Base-by-base conservation (phyloP, 2,888 invertebrate species). In the Dyspetes luteomarginatus region DNA sequence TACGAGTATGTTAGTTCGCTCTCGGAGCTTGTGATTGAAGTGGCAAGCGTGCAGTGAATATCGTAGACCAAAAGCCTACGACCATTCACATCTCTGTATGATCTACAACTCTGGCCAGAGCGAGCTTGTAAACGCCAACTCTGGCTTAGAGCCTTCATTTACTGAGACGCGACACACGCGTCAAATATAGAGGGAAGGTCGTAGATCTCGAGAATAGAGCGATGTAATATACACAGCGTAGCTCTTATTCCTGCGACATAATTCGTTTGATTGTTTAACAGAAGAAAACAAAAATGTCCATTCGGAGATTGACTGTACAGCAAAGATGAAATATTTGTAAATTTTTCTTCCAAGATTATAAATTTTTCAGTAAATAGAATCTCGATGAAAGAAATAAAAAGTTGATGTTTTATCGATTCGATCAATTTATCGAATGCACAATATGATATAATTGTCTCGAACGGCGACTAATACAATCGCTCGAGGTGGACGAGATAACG, bases 71-170 rank as follows among this genome's bases (percentile, higher is more conserved):
- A 19, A 28, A 60, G 86, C 86, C 86, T 86, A 87, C 86, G 87
- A 87, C 88, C 89, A 89, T 90, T 89, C 89, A 89, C 86, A 85
- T 85, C 87, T 86, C 84, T 86, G 84, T 76, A 84, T 84, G 73
- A 22, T 83, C 82, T 19, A 55, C 83, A 84, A 87, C 86, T 87
- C 85, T 82, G 86, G 86, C 84, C 85, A 86, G 77, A 85, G 81
- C 84, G 75, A 82, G 85, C 28, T 48, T 26, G 41, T 45, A 69
- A 69, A 69, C 56, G 71, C 58, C 60, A 52, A 50, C 24, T 82
- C 86, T 86, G 84, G 86, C 85, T 84, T 83, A 84, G 78, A n/a
- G 84, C 83, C 81, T 88, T 82, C 86, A 87, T 89, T 89, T 87
- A 89, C 86, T 83, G 82, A 78, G 80, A 82, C 83, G 85, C 84